These are phyloP conservation scores for Amphilophus citrinellus DNA, from an alignment of 2,113 vertebrate species.

Conservation along the genomic window DNA sequence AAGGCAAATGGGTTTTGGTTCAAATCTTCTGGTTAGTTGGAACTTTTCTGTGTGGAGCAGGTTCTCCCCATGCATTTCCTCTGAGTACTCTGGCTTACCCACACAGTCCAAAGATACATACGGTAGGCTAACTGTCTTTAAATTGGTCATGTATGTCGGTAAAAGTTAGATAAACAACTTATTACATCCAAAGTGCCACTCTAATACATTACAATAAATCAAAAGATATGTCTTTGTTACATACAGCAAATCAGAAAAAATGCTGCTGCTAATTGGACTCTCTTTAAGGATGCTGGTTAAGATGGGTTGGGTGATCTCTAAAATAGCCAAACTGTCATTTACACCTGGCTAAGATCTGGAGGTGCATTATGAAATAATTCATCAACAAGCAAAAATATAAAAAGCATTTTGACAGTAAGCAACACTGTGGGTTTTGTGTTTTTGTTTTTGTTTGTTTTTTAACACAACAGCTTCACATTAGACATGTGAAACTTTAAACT, in stretches of 20 bases:
- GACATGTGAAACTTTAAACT: fast-evolving
- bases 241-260: background rate
- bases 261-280: background rate
- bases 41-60: background rate
- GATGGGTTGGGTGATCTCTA: background rate
- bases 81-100: background rate
- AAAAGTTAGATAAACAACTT: background rate
- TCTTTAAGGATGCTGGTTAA: background rate
- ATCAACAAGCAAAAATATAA: background rate
- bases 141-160: background rate
- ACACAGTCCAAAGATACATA: background rate
- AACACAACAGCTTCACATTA: background rate
- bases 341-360: background rate
- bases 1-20: background rate
- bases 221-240: background rate
- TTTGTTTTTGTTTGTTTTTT: background rate
- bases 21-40: background rate
- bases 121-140: background rate
- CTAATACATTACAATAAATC: background rate
- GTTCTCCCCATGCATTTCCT: background rate
- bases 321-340: background rate
- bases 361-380: background rate
- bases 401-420: background rate
- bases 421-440: background rate
- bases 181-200: background rate